These are phyloP conservation scores for Palloptera scutellata DNA, from an alignment of 2,888 invertebrate species.

Conservation along the genomic window DNA sequence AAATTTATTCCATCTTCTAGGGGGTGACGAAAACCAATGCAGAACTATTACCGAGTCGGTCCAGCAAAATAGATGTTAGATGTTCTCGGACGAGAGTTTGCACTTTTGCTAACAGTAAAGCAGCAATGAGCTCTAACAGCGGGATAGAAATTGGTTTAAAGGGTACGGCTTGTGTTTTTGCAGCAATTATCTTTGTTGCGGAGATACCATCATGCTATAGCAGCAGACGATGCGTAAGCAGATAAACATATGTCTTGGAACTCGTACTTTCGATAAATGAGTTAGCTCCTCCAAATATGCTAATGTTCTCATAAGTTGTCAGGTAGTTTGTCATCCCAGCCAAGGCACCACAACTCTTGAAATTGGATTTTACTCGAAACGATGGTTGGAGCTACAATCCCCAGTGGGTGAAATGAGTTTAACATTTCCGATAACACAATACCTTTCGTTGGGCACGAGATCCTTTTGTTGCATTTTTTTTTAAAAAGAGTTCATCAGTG, in stretches of 20 bases:
- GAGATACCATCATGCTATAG: background rate
- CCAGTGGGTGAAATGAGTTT: background rate
- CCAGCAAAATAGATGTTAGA: constrained; percentile 30
- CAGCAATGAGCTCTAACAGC: constrained; percentile 12
- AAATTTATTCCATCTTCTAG: constrained; percentile 35
- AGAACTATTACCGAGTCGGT: constrained; percentile 50
- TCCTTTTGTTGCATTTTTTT: background rate
- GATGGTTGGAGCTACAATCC: constrained; percentile 7
- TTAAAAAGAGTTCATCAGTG: constrained; percentile 18
- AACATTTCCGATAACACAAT: too few species aligned
- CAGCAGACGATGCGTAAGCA: constrained; percentile 5
- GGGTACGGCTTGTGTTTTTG: constrained; percentile 2
- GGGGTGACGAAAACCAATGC: constrained; percentile 12
- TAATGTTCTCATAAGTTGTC: too few species aligned
- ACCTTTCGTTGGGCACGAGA: constrained; percentile 12
- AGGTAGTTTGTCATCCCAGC: background rate
- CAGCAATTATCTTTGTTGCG: background rate
- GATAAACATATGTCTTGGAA: background rate
- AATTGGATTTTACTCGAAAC: constrained; percentile 10
- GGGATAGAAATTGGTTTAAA: constrained; percentile 6
- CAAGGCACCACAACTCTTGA: constrained; percentile 14
- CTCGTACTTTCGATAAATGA: too few species aligned
- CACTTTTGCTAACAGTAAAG: constrained; percentile 27
- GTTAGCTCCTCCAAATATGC: too few species aligned
- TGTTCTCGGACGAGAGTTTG: constrained; percentile 23